Evolutionary conservation across 2,113 vertebrate species (phyloP), one percentile per base, ranked within the genome.

Genomic region (Sander lucioperca): DNA sequence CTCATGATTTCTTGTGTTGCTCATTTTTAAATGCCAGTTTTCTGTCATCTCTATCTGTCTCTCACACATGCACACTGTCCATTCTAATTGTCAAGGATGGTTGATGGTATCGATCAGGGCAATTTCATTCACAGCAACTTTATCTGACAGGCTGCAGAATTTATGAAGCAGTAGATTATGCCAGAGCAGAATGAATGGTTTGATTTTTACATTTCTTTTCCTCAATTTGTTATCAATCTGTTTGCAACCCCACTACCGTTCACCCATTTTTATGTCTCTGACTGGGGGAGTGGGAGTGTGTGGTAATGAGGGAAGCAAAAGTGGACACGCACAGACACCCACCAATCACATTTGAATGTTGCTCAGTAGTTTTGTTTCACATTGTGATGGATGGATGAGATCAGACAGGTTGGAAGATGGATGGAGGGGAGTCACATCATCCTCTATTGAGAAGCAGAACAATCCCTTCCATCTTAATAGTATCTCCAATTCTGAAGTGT

Each of bases 21-120:
- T 11, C 39, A 3, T 76, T 87, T 75, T 72, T 68, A 83, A 80
- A 88, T 56, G 74, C 23, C 67, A 68, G 56, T 78, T 56, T 68
- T 68, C 67, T 79, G 23, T 6, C 3, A 14, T 59, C 15, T 83
- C 18, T 77, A 54, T 71, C 36, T 76, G n/a, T 58, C 18, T 58
- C 13, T 43, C 7, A 23, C 19, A 33, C 14, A 12, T 1, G 14
- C 68, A 76, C 67, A 36, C n/a, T 48, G 64, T 69, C 79, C 51
- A 39, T 50, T 83, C 76, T 62, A 83, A 86, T 79, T 79, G 82
- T 70, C 53, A 76, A 73, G 56, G 81, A 65, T 73, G 84, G 84
- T 79, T 79, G 86, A 83, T 71, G 64, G 57, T 57, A 87, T 89
- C 79, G 72, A 92, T 90, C 79, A 79, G 43, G 84, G 86, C 66